phyloP scores from a whole-genome alignment of 1,140 invertebrate species.

The Euura lappo region DNA sequence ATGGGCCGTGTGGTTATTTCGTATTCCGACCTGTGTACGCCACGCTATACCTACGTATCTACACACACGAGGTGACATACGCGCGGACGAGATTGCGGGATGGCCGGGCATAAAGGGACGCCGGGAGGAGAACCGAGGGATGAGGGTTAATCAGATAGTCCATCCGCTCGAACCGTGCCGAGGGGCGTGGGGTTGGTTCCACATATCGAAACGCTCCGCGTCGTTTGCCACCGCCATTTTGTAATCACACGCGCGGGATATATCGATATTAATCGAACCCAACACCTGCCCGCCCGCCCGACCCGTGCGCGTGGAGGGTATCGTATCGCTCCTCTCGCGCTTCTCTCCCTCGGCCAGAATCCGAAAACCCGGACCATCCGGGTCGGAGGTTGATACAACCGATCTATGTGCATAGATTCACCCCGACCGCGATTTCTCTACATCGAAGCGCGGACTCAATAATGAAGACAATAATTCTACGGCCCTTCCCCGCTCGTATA shows the following conservation, averaged over 20 bases:
- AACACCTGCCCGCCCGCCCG: neutral
- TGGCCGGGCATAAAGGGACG: neutral
- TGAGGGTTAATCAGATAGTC: slow-evolving; percentile 11
- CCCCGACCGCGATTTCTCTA: neutral
- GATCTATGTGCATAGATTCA: neutral
- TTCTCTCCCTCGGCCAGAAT: neutral
- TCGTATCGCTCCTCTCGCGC: neutral
- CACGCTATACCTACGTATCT: neutral
- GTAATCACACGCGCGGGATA: slow-evolving; percentile 23
- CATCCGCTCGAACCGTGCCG: neutral
- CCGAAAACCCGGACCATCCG: neutral
- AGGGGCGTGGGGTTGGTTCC: neutral
- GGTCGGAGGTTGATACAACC: neutral
- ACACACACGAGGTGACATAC: slow-evolving; percentile 9
- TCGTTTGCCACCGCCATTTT: slow-evolving; percentile 25
- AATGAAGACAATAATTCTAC: neutral
- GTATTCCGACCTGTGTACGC: neutral
- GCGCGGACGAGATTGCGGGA: slow-evolving; percentile 21
- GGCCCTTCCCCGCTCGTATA: neutral
- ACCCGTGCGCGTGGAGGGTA: neutral
- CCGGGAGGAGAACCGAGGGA: slow-evolving; percentile 7
- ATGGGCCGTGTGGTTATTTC: neutral
- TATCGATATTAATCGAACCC: slow-evolving; percentile 26
- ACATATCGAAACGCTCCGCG: slow-evolving; percentile 7
- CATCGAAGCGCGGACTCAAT: neutral